phyloP scores from a whole-genome alignment of 1,140 invertebrate genomes.

The Globodera ellingtonae region DNA sequence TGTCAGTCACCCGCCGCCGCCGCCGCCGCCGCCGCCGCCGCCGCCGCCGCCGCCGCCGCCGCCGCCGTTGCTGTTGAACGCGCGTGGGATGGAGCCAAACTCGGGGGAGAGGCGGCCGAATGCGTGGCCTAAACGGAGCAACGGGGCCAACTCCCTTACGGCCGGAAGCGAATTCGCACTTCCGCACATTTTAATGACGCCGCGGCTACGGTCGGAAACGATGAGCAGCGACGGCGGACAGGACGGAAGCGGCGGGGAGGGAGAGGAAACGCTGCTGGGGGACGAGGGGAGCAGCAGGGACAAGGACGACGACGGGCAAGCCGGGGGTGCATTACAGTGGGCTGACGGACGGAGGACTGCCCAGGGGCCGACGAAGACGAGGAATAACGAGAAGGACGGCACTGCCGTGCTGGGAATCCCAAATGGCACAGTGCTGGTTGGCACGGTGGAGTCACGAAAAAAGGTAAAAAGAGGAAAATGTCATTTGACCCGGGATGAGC shows the following conservation, averaged over 20 bases:
- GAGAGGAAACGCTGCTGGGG: neutral
- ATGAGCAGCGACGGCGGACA: neutral
- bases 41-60: no score
- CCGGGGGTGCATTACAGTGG: neutral
- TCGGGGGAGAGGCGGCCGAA: neutral
- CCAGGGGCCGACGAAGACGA: neutral
- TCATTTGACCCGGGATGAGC: no score
- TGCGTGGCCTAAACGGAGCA: neutral
- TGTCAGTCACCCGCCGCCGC: neutral
- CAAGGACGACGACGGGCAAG: neutral
- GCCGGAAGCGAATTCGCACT: neutral
- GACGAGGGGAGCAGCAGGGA: conserved; percentile 3
- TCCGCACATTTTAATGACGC: neutral
- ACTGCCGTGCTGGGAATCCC: conserved; percentile 2
- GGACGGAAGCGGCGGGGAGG: neutral
- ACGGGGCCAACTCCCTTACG: neutral
- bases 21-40: neutral
- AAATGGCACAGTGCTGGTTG: conserved; percentile 14
- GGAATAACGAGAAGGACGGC: neutral
- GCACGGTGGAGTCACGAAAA: conserved; percentile 34
- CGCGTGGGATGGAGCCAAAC: neutral
- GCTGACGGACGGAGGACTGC: neutral
- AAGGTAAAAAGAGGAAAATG: no score
- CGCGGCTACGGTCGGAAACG: neutral
- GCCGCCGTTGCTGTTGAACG: no score